A percentile compares a stretch with the other conserved stretches of the same genome.
phyloP scores from a whole-genome alignment of 2,797 vertebrate species.

The Tadarida brasiliensis region DNA sequence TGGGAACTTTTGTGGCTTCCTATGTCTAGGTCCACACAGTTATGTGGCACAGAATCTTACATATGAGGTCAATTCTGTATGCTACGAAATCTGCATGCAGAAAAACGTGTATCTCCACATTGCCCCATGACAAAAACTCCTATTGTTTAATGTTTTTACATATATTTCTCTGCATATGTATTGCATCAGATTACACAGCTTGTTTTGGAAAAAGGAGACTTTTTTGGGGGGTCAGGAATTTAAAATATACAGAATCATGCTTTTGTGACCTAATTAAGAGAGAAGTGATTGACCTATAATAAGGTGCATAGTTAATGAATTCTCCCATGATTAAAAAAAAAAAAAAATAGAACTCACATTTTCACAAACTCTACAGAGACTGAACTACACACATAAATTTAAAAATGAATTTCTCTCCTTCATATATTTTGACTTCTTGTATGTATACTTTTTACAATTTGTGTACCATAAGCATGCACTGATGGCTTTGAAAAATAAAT shows the following conservation, averaged over 20 bases:
- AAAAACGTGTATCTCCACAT: not conserved
- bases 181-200: not conserved
- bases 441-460: not conserved
- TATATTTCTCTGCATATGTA: not conserved
- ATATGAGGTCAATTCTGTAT: not conserved
- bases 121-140: not conserved
- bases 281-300: not conserved
- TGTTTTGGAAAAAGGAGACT: not conserved
- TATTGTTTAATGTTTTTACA: not conserved
- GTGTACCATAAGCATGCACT: not conserved
- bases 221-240: not conserved
- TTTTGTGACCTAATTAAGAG: not conserved
- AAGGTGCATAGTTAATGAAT: not conserved
- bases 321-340: not conserved
- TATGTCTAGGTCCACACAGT: not conserved
- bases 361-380: not conserved
- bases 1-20: not conserved
- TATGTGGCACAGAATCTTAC: not conserved
- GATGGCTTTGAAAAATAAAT: conserved; percentile 4
- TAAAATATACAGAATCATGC: not conserved
- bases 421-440: not conserved
- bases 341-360: not conserved
- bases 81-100: not conserved
- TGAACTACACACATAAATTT: not conserved
- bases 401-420: not conserved